Evolutionary conservation across 1,140 invertebrate species (phyloP), one percentile per base, ranked within the genome.

Genomic region (Cyrtorhinus lividipennis): DNA sequence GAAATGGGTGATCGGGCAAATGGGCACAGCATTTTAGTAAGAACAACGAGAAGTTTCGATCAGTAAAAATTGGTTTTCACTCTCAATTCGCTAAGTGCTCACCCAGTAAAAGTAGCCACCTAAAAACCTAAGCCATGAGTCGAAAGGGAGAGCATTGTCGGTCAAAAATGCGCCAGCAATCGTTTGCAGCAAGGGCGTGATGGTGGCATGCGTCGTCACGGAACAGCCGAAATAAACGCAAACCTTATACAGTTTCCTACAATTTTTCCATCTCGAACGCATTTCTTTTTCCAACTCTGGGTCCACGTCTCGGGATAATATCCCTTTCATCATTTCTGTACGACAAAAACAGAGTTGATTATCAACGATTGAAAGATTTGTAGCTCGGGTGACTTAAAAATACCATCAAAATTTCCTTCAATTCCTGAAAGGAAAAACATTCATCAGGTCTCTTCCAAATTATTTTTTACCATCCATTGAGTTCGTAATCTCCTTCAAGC

Each of bases 381-480:
- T n/a, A n/a, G n/a, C n/a, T n/a, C n/a, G n/a, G n/a, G n/a, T n/a
- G n/a, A n/a, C n/a, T n/a, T n/a, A n/a, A n/a, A n/a, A n/a, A n/a
- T n/a, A n/a, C n/a, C n/a, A n/a, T n/a, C n/a, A n/a, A n/a, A n/a
- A n/a, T n/a, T n/a, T n/a, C n/a, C n/a, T n/a, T n/a, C n/a, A n/a
- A n/a, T n/a, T n/a, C n/a, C n/a, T n/a, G n/a, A n/a, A n/a, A n/a
- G n/a, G n/a, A n/a, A n/a, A n/a, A n/a, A n/a, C n/a, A n/a, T n/a
- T n/a, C n/a, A n/a, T n/a, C n/a, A n/a, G n/a, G n/a, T n/a, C n/a
- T n/a, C n/a, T n/a, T n/a, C n/a, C n/a, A n/a, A n/a, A n/a, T n/a
- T n/a, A n/a, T n/a, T n/a, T n/a, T n/a, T 53, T 53, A 53, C 48
- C 20, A 22, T 53, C 48, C 48, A 53, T 53, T 3, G 48, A 53